Evolutionary conservation across 2,113 vertebrate genomes (phyloP).

Genomic region (Hucho hucho): DNA sequence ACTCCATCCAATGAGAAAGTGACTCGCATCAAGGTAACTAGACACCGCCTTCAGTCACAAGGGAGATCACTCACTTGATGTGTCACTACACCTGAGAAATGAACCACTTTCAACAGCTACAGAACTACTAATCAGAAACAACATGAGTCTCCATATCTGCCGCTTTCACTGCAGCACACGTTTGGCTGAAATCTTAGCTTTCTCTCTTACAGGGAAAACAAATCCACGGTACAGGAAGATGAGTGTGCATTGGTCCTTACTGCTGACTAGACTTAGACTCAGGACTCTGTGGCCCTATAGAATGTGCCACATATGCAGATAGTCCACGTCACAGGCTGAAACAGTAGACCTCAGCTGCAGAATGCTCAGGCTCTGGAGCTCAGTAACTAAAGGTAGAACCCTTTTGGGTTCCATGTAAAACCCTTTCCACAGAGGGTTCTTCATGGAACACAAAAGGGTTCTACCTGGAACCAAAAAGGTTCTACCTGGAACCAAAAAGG

Average conservation of each 20-base stretch:
- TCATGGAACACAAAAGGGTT: no score
- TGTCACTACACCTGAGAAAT: not conserved
- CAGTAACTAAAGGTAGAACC: not conserved
- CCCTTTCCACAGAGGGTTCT: no score
- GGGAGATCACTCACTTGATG: not conserved
- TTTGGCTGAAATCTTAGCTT: not conserved
- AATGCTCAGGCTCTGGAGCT: not conserved
- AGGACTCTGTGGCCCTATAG: not conserved
- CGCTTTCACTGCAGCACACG: not conserved
- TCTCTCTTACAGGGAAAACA: not conserved
- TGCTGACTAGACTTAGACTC: not conserved
- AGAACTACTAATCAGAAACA: not conserved
- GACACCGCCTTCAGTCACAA: not conserved
- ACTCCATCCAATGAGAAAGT: not conserved
- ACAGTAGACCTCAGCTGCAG: not conserved
- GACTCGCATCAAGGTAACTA: not conserved
- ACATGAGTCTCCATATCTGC: not conserved
- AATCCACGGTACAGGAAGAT: not conserved
- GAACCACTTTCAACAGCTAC: not conserved
- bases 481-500: no score
- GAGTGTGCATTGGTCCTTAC: not conserved
- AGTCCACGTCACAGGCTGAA: not conserved
- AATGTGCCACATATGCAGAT: not conserved
- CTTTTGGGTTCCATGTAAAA: no score
- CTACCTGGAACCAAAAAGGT: no score